A percentile compares a stretch with the other conserved stretches of the same genome.
Conservation (phyloP, 2,797 vertebrate genomes). For the Harpagifer antarcticus region DNA sequence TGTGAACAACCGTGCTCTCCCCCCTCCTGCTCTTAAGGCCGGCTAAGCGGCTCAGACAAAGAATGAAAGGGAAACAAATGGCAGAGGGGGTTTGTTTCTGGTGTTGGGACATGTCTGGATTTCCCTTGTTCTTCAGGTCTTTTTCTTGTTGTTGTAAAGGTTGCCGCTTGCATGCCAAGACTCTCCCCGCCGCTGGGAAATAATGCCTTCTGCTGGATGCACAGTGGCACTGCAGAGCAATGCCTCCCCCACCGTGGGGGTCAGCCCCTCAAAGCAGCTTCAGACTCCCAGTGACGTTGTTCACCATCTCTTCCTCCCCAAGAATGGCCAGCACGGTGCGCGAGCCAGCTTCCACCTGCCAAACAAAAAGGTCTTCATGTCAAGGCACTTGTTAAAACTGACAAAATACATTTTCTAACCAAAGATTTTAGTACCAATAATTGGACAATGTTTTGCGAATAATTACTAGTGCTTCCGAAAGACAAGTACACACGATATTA, state of each 20-base stretch:
- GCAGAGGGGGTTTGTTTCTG: conserved; percentile 64
- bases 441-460: neutral
- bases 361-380: neutral
- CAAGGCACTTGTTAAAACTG: neutral
- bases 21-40: conserved; percentile 48
- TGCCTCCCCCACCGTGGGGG: conserved; percentile 30
- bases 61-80: conserved; percentile 73
- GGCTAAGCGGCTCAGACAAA: conserved; percentile 63
- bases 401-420: neutral
- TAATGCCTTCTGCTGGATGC: conserved; percentile 77
- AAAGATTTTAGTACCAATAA: neutral
- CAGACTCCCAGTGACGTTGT: conserved; percentile 89
- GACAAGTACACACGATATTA: neutral
- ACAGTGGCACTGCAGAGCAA: conserved; percentile 57
- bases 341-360: conserved; percentile 87
- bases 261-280: conserved; percentile 82
- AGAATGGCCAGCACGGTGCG: conserved; percentile 88
- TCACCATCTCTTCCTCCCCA: conserved; percentile 89
- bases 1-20: conserved; percentile 37
- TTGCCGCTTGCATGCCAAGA: conserved; percentile 67
- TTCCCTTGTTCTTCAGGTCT: conserved; percentile 51
- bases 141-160: conserved; percentile 30
- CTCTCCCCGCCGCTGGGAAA: conserved; percentile 66
- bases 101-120: conserved; percentile 58
- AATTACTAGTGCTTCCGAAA: neutral